Base-by-base conservation (phyloP, 2,888 invertebrate species). In the Drosophila siamana region DNA sequence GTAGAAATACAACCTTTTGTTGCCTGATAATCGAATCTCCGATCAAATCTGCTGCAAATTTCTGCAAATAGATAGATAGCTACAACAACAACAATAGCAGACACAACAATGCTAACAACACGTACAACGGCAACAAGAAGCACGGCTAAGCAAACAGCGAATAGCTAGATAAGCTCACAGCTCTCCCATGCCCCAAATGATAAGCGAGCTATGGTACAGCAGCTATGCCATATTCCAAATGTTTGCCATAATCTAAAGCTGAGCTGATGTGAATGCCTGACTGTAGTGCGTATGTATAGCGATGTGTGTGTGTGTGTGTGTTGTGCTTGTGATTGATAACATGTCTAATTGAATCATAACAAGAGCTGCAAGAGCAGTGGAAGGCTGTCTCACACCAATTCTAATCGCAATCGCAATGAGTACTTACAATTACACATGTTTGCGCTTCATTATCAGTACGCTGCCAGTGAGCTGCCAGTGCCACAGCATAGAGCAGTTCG, bases 381-480 rank as follows among this genome's bases (percentile, higher is more conserved):
- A 46, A 47, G 52, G 43, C 22, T 65, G 44, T 41, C 28, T 52
- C 47, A 54, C 51, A 43, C 59, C 72, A 70, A 79, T 68, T 74
- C 72, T 85, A 86, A 85, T 81, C 85, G 73, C 78, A 85, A 85
- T 80, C 87, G 71, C 76, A 78, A 76, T 70, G 74, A 78, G 68
- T 69, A 65, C 69, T 86, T 80, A 84, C 80, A 82, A 74, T 78
- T 84, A 85, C 87, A 86, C 68, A 78, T 86, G 82, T 82, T 82
- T 76, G 74, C 72, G 72, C 74, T 67, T 69, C 66, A 73, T 82
- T 87, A 86, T 80, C 78, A 75, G 74, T 47, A 59, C 54, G 69
- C 63, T 59, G 62, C 5, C 22, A 24, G 3, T 5, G 5, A 26
- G 26, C 26, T 4, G 26, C 26, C 26, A 26, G 26, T 26, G 26